Conservation (phyloP, 1,140 invertebrate genomes). For the Berghia stephanieae region DNA sequence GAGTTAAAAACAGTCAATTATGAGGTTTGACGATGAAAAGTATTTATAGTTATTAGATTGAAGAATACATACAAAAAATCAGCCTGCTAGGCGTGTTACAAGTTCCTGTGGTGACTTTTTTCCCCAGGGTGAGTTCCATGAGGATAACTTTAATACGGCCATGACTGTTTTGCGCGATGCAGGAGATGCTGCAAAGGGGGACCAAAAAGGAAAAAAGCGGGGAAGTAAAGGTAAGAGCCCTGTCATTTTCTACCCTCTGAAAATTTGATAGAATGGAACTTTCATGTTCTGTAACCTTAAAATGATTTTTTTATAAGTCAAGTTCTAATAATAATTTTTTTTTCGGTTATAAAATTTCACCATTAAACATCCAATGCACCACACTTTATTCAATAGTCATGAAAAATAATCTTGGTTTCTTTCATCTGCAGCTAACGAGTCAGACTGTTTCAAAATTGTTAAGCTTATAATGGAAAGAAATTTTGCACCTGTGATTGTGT, state of each 20-base stretch:
- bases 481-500: slow-evolving; percentile 97
- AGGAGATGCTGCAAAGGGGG: slow-evolving; percentile 68
- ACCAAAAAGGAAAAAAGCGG: slow-evolving; percentile 59
- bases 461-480: slow-evolving; percentile 99
- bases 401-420: too few relatives aligned
- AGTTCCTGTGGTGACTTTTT: too few relatives aligned
- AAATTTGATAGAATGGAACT: too few relatives aligned
- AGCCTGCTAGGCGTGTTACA: too few relatives aligned
- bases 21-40: too few relatives aligned
- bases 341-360: too few relatives aligned
- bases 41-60: too few relatives aligned
- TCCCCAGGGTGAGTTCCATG: slow-evolving; percentile 85
- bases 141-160: slow-evolving; percentile 96
- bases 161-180: slow-evolving; percentile 84
- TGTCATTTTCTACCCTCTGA: too few relatives aligned
- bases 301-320: slow-evolving; percentile 4
- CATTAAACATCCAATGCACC: too few relatives aligned
- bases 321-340: not conserved
- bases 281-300: too few relatives aligned
- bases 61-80: too few relatives aligned
- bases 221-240: slow-evolving; percentile 73
- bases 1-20: not conserved
- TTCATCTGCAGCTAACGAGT: slow-evolving; percentile 69
- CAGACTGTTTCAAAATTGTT: slow-evolving; percentile 96
- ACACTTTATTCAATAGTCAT: not conserved